Evolutionary conservation across 1,140 invertebrate genomes (phyloP), one percentile per base, ranked within the genome.

Genomic region (Drosophila nikananu): DNA sequence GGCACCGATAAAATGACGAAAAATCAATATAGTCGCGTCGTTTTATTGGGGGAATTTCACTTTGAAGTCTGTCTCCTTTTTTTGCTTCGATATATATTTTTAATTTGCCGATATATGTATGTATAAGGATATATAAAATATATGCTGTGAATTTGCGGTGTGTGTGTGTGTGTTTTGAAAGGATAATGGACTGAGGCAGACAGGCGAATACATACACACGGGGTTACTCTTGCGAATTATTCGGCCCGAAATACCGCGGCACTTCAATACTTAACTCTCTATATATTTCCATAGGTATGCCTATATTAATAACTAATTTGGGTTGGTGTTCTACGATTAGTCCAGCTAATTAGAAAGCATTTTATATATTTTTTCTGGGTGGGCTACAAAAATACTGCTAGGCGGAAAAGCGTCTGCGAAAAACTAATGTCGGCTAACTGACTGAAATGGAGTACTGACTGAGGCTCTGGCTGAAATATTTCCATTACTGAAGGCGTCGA

Each of bases 341-440:
- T 59, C 49, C 66, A 59, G 49, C 60, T 51, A 63, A 49, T 73
- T 64, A 54, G 59, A 51, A 57, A 48, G 35, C 21, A 64, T 62
- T 63, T 64, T 37, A 0, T 25, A 21, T 46, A 21, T 46, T 19
- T 35, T 64, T 27, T 39, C 12, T 59, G 41, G 54, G 44, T 59
- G 70, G 57, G 57, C 41, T 21, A 30, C 13, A 39, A 73, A 90
- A 89, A 89, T 89, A 79, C 71, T 89, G 61, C 86, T 84, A 89
- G 68, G 77, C 86, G 86, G 86, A 90, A 89, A 86, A 89, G 86
- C 86, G 86, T 91, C 86, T 91, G 86, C 79, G 84, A 80, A 90
- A 89, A 89, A 91, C 86, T 89, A 89, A 89, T 86, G 84, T 86
- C 81, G 86, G 75, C 86, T 89, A 87, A 87, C 83, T 87, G 83